phyloP scores from a whole-genome alignment of 2,888 invertebrate genomes.

The Hemithea aestivaria region DNA sequence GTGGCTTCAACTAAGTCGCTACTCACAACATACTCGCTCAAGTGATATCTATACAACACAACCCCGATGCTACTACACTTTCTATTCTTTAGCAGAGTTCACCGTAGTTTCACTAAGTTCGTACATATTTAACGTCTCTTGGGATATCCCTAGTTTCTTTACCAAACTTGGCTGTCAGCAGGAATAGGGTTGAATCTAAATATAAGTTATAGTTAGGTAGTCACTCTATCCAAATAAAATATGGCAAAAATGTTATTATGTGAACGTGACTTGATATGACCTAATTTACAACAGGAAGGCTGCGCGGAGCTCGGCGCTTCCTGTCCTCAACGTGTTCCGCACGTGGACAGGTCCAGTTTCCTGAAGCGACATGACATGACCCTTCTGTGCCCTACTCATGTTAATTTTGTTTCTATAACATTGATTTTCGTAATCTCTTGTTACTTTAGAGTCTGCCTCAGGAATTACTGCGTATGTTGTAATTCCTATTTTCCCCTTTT shows the following conservation, averaged over 20 bases:
- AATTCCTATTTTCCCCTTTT: too few relatives aligned
- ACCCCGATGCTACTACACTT: slow-evolving; percentile 7
- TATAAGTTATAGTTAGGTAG: too few relatives aligned
- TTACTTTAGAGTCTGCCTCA: too few relatives aligned
- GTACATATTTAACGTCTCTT: too few relatives aligned
- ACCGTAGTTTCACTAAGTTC: too few relatives aligned
- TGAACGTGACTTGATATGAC: slow-evolving; percentile 15
- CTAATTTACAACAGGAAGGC: slow-evolving; percentile 33
- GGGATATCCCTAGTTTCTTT: too few relatives aligned
- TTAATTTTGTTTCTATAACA: slow-evolving; percentile 11
- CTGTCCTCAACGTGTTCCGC: slow-evolving; percentile 31
- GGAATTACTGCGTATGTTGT: too few relatives aligned
- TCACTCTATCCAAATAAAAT: neutral
- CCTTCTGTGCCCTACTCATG: slow-evolving; percentile 30
- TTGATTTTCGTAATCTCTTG: too few relatives aligned
- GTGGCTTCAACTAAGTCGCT: slow-evolving; percentile 26
- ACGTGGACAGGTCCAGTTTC: slow-evolving; percentile 50
- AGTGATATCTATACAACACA: slow-evolving; percentile 1
- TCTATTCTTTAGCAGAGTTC: too few relatives aligned
- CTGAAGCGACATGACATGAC: slow-evolving; percentile 30
- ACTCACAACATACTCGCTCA: slow-evolving; percentile 1
- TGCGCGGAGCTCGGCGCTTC: slow-evolving; percentile 23
- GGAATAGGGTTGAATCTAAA: too few relatives aligned
- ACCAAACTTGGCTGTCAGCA: too few relatives aligned
- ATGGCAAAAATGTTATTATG: neutral